Evolutionary conservation across 2,113 vertebrate species (phyloP).

Genomic region (Eonycteris spelaea): DNA sequence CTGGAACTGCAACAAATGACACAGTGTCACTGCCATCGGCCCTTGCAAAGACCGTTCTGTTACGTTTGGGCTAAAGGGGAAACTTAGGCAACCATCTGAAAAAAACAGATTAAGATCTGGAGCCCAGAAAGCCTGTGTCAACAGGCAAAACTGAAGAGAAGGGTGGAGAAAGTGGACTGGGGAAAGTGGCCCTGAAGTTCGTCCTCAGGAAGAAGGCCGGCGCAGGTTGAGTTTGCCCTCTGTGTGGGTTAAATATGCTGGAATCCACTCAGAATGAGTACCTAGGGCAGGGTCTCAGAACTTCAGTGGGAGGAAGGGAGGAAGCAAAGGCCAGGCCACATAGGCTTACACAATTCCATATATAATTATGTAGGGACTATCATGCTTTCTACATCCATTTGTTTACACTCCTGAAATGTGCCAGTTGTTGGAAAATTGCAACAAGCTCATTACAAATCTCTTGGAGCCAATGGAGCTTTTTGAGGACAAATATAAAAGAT

Average conservation of each 20-base stretch:
- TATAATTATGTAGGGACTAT: accelerated
- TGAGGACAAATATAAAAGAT: background rate
- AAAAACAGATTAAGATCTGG: background rate
- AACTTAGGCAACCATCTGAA: background rate
- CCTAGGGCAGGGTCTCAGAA: background rate
- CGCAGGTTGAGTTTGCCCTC: accelerated
- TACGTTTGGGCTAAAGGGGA: background rate
- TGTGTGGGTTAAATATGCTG: background rate
- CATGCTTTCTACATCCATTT: accelerated
- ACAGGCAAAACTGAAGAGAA: background rate
- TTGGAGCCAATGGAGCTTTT: background rate
- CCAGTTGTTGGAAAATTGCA: background rate
- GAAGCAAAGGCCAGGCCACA: accelerated
- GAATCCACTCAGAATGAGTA: background rate
- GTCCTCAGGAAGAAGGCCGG: background rate
- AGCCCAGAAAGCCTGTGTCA: background rate
- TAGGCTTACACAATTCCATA: too few relatives aligned
- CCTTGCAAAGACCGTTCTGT: background rate
- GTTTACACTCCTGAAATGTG: background rate
- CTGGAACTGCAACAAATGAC: background rate
- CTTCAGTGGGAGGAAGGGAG: too few relatives aligned
- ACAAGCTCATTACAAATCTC: background rate
- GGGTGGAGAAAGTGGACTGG: background rate
- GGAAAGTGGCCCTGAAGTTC: accelerated
- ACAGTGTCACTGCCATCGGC: background rate